phyloP scores from a whole-genome alignment of 2,888 invertebrate genomes.

The Drosophila paranaensis region DNA sequence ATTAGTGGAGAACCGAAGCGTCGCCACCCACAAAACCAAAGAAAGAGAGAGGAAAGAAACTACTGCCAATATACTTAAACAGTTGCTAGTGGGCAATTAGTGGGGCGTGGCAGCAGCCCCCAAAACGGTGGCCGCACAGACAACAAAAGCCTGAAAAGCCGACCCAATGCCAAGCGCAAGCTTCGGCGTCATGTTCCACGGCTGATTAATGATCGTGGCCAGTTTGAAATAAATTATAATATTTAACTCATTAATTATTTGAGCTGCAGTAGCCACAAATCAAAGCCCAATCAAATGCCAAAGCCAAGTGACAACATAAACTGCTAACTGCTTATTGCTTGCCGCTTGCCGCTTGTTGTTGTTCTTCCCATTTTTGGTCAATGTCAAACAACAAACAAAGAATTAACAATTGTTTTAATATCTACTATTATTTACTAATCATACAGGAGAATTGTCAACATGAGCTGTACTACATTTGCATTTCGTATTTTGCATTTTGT shows the following conservation, averaged over 20 bases:
- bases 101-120: conserved; percentile 63
- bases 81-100: conserved; percentile 63
- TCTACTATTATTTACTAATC: conserved; percentile 76
- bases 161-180: conserved; percentile 54
- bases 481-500: conserved; percentile 46
- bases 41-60: conserved; percentile 2
- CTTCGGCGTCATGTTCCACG: conserved; percentile 45
- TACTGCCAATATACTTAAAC: conserved; percentile 33
- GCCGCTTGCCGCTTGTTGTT: not conserved
- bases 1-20: conserved; percentile 59
- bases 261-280: conserved; percentile 64
- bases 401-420: conserved; percentile 68
- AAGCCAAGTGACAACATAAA: conserved; percentile 56
- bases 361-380: conserved; percentile 68
- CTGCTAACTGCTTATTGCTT: conserved; percentile 11
- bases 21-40: conserved; percentile 69
- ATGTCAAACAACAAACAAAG: conserved; percentile 46
- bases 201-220: conserved; percentile 78
- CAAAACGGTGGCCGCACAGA: conserved; percentile 62
- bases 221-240: conserved; percentile 76
- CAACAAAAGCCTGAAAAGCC: conserved; percentile 50
- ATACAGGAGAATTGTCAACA: conserved; percentile 63
- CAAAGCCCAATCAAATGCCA: conserved; percentile 75
- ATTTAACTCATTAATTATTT: conserved; percentile 77
- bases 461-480: conserved; percentile 49